phyloP scores from a whole-genome alignment of 2,797 vertebrate species.

The Enteromius anoplus region DNA sequence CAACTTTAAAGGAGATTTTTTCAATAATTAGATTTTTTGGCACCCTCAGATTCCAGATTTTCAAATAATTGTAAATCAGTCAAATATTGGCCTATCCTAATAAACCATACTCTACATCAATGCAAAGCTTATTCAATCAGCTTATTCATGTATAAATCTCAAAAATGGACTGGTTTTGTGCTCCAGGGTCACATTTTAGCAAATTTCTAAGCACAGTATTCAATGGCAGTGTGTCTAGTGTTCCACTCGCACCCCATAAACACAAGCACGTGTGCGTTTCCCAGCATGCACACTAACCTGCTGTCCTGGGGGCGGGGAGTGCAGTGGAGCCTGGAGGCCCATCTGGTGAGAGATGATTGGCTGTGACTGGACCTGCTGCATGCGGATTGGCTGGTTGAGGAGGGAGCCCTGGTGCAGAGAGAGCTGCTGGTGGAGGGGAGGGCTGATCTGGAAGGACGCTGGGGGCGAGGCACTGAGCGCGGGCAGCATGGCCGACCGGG shows the following conservation, averaged over 20 bases:
- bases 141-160: neutral
- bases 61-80: neutral
- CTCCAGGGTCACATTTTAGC: neutral
- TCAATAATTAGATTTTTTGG: neutral
- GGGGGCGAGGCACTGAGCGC: slow-evolving; percentile 94
- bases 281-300: slow-evolving; percentile 81
- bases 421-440: slow-evolving; percentile 93
- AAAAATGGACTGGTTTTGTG: neutral
- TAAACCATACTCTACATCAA: neutral
- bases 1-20: neutral
- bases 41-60: neutral
- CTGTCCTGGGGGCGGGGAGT: slow-evolving; percentile 92
- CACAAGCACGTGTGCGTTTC: neutral
- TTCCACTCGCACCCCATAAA: neutral
- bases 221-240: neutral
- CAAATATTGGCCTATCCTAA: neutral
- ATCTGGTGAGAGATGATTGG: slow-evolving; percentile 95
- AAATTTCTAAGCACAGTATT: neutral
- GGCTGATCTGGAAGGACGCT: slow-evolving; percentile 93
- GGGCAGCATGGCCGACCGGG: slow-evolving; percentile 90
- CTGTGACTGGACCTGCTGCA: slow-evolving; percentile 95
- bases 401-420: slow-evolving; percentile 93
- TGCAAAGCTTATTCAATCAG: neutral
- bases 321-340: slow-evolving; percentile 93
- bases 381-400: slow-evolving; percentile 93